Evolutionary conservation across 1,140 invertebrate genomes (phyloP).

Genomic region (Teleopsis dalmanni): DNA sequence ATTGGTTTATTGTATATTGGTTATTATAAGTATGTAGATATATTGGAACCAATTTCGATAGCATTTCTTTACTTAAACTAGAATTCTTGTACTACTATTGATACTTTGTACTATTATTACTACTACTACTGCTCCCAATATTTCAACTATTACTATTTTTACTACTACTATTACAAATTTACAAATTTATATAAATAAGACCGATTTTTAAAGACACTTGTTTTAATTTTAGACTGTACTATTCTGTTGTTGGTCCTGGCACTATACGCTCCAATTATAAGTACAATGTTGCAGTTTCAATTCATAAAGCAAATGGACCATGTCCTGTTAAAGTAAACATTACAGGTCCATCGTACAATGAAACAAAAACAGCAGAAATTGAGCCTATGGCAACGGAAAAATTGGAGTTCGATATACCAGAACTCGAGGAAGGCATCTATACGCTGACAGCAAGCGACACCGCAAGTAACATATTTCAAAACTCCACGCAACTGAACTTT

Average conservation of each 20-base stretch:
- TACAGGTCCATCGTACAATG: background rate
- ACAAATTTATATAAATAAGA: too few species aligned
- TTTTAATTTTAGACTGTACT: too few species aligned
- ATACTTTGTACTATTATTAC: too few species aligned
- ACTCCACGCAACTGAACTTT: conserved; percentile 61
- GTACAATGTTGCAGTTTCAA: conserved; percentile 68
- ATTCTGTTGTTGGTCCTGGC: conserved; percentile 68
- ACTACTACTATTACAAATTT: too few species aligned
- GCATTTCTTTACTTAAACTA: too few species aligned
- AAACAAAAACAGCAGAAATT: conserved; percentile 1
- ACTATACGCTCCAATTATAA: conserved; percentile 68
- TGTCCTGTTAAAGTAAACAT: conserved; percentile 61
- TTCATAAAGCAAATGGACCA: conserved; percentile 48
- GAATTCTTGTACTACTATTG: too few species aligned
- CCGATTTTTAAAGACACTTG: too few species aligned
- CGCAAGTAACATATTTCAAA: conserved; percentile 62
- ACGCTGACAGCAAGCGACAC: conserved; percentile 61
- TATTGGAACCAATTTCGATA: too few species aligned
- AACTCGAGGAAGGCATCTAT: conserved; percentile 66
- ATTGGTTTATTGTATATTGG: too few species aligned
- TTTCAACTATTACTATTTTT: too few species aligned
- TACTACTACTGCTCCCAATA: too few species aligned
- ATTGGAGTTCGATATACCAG: conserved; percentile 43
- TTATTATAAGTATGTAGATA: too few species aligned
- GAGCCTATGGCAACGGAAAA: background rate